Base-by-base conservation (phyloP, 2,888 invertebrate species). In the Drosophila prolongata region DNA sequence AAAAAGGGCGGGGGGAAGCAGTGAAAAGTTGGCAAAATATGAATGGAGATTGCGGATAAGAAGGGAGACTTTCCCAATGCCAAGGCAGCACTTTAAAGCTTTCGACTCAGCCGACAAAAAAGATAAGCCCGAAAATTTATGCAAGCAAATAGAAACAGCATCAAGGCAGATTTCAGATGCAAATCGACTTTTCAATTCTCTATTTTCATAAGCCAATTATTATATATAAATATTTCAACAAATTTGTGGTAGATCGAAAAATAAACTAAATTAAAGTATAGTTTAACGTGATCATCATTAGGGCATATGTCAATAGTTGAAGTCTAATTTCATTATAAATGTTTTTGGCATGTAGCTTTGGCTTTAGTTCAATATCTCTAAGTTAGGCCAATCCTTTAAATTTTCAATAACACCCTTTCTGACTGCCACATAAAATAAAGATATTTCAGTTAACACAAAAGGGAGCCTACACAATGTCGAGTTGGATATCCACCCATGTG, bases 81-180 rank as follows among this genome's bases (percentile, higher is more conserved):
- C 65, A 55, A 47, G 58, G 46, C 52, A 76, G 62, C 66, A 72
- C 53, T 80, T 80, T 83, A 73, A 77, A 72, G 75, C 69, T 64
- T 61, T 74, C 62, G 55, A 66, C 58, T 61, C 58, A 68, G 59
- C 66, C 67, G 68, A 79, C 69, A 79, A 54, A 76, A 76, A 82
- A 30, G 73, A 79, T 76, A 81, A 82, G 60, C 35, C 49, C 27
- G 43, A 27, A 58, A 76, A 79, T 85, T 76, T 62, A 78, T 78
- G 64, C 43, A 44, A 67, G 58, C 10, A n/a, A 64, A 53, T 19
- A 24, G 50, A 53, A 59, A 19, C n/a, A 34, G 47, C 46, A 49
- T 43, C 42, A 42, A 49, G 13, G 6, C 14, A 13, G 3, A 30
- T 6, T 1, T 30, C 8, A 8, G 34, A 13, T n/a, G 3, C 8